phyloP scores from a whole-genome alignment of 2,797 vertebrate species.

The Onychomys torridus region DNA sequence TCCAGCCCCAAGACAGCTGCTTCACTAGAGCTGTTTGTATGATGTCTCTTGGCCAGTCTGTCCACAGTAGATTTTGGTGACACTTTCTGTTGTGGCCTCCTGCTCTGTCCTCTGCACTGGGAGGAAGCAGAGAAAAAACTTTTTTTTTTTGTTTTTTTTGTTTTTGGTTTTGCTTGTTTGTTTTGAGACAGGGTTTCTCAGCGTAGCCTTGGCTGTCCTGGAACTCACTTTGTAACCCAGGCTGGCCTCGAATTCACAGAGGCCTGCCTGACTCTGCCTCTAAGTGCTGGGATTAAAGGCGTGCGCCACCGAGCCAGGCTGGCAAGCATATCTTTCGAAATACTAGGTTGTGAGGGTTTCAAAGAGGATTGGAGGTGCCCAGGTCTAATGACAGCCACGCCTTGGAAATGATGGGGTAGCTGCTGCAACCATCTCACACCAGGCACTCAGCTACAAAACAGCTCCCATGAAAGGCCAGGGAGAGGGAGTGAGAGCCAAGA shows the following conservation, averaged over 20 bases:
- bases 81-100: neutral
- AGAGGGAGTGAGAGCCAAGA: rapidly evolving
- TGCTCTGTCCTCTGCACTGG: neutral
- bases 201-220: neutral
- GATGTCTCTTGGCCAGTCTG: constrained; percentile 40
- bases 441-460: neutral
- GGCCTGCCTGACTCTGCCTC: neutral
- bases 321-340: neutral
- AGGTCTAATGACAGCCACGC: too few species aligned
- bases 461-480: neutral
- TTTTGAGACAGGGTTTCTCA: neutral
- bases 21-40: neutral
- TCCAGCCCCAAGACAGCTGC: neutral
- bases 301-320: neutral
- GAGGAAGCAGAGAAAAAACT: rapidly evolving
- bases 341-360: neutral
- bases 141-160: neutral
- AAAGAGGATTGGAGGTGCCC: neutral
- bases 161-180: neutral
- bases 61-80: neutral
- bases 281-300: neutral
- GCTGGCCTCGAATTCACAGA: neutral
- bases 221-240: neutral
- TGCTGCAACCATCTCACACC: neutral
- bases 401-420: neutral